Conservation (phyloP, 2,888 invertebrate species). For the Drepanosiphum platanoidis region DNA sequence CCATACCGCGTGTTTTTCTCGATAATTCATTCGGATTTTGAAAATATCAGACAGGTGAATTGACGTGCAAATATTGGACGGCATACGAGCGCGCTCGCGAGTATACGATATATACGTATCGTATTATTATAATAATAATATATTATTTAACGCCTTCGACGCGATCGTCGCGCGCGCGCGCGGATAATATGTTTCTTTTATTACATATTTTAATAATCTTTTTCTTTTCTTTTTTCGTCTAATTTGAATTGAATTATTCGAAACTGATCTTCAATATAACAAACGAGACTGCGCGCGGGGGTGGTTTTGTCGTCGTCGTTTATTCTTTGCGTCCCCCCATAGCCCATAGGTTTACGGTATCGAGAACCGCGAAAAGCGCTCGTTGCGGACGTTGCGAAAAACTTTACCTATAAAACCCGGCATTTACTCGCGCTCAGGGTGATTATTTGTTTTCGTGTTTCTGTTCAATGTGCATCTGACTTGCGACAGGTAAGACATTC, state of each 20-base stretch:
- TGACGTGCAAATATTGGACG: conserved; percentile 37
- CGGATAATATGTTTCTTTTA: background rate
- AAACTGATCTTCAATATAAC: conserved; percentile 1
- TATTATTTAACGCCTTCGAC: background rate
- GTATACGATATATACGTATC: background rate
- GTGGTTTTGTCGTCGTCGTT: conserved; percentile 12
- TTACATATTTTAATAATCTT: background rate
- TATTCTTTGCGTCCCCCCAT: background rate
- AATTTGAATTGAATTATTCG: too few species aligned
- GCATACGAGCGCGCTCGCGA: background rate
- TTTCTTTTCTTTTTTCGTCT: too few species aligned
- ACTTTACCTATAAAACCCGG: conserved; percentile 58
- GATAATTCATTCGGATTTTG: conserved; percentile 51
- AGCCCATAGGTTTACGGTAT: background rate
- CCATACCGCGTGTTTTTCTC: conserved; percentile 38
- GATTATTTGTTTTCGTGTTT: conserved; percentile 56
- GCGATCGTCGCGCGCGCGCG: too few species aligned
- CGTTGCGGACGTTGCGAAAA: conserved; percentile 46
- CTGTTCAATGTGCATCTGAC: conserved; percentile 48
- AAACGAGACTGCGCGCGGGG: background rate
- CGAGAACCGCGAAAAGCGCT: conserved; percentile 53
- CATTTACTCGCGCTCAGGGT: conserved; percentile 39
- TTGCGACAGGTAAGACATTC: conserved; percentile 45
- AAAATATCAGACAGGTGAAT: conserved; percentile 47
- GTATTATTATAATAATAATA: background rate